Base-by-base conservation (phyloP, 2,797 vertebrate species). In the Anguilla obscura region DNA sequence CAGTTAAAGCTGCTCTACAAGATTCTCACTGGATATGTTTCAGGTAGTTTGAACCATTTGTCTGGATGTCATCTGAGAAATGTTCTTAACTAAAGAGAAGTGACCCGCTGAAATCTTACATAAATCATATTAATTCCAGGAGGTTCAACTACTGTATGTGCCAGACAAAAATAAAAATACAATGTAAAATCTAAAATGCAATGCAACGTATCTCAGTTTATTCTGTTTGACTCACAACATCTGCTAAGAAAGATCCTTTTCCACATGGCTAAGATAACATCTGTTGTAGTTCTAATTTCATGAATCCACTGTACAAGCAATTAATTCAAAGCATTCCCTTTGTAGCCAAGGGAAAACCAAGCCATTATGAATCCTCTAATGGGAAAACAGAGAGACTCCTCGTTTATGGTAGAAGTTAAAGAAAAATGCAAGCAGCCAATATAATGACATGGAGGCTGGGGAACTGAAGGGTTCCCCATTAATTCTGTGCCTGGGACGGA, bases 351-450 rank as follows among this genome's bases (percentile, higher is more conserved):
- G 86, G 85, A 92, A 92, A 93, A 84, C 93, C 93, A 93, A 88
- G 89, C 92, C 58, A 88, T 91, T 94, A 94, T 91, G 92, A 93
- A 74, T 92, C 92, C 92, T 92, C 90, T 93, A 93, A 94, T 94
- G 93, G 92, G 90, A 91, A 90, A 90, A 91, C 89, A 92, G 91
- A 90, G 91, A 92, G 90, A 91, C 56, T 86, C 90, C 87, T 90
- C 93, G 91, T 84, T 91, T 92, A 92, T 91, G 91, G 90, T 91
- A 89, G 89, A 92, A 91, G 92, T 92, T 91, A 92, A 93, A 91
- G 91, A 91, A 1, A 45, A 66, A n/a, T 10, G 24, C 4, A 66
- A 27, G 10, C 3, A 12, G 5, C 36, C 21, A 21, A 58, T 69
- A 8, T n/a, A 69, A 2, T 48, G 30, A 5, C 5, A 50, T 12